Conservation (phyloP, 2,888 invertebrate genomes). For the Cacoxenus indagator region DNA sequence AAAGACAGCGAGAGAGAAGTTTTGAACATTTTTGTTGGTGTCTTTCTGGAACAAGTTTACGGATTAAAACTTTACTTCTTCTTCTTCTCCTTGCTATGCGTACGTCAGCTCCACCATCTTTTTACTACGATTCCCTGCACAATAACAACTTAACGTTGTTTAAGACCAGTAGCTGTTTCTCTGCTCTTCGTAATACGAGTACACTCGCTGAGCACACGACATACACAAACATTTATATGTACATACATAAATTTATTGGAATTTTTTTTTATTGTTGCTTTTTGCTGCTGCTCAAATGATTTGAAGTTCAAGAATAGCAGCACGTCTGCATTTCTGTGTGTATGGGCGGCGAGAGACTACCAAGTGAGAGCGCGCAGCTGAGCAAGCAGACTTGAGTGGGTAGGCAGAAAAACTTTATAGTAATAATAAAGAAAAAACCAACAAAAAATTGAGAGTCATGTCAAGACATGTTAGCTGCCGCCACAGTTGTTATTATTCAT, state of each 20-base stretch:
- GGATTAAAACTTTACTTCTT: not conserved
- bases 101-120: not conserved
- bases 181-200: too few species aligned
- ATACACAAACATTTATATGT: not conserved
- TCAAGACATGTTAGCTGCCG: too few species aligned
- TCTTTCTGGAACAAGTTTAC: constrained; percentile 1
- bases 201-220: not conserved
- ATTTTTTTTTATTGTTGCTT: constrained; percentile 69
- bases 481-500: not conserved
- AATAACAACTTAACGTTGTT: not conserved
- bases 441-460: too few species aligned
- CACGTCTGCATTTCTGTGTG: not conserved
- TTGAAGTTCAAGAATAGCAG: constrained; percentile 22
- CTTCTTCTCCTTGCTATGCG: not conserved
- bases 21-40: not conserved
- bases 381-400: not conserved
- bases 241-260: not conserved
- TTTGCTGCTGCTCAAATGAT: constrained; percentile 32
- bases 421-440: too few species aligned
- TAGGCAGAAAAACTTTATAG: not conserved
- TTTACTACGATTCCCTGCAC: not conserved
- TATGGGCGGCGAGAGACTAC: not conserved
- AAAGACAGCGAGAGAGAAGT: not conserved
- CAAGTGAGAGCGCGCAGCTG: not conserved
- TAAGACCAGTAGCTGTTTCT: constrained; percentile 19